Evolutionary conservation across 2,888 invertebrate genomes (phyloP), one percentile per base, ranked within the genome.

Genomic region (Drosophila meridiana): DNA sequence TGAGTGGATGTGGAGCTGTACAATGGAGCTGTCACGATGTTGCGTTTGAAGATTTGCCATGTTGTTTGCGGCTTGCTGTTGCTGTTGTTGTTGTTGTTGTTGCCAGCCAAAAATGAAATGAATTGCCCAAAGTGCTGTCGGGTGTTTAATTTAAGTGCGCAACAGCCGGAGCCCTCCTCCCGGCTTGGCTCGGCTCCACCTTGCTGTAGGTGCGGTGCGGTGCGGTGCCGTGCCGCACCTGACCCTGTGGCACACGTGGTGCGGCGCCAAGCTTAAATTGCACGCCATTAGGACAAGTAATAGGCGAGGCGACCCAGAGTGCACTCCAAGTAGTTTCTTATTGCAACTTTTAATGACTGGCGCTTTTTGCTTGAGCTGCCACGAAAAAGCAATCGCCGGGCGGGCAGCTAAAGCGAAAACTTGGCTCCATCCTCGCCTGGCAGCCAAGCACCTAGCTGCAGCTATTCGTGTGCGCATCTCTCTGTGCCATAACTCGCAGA

Each of bases 131-230:
- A 88, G 87, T 87, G 81, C 86, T 81, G 76, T 47, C 69, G 82
- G 82, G 81, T 86, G 87, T 86, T 85, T 85, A 87, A 85, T 87
- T 84, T 87, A 84, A 87, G 80, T 85, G 84, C 69, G 78, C 73
- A 70, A 69, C 67, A 82, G 66, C 66, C 52, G 43, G 38, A 55
- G 38, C 53, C 58, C 56, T 11, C 7, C 28, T 8, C 14, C 3
- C 56, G 28, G 32, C 30, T 14, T 36, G 20, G 34, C 28, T 11
- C 45, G 11, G 26, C 45, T 11, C n/a, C 6, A 4, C 42, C 9
- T 8, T n/a, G 48, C 43, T 45, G 48, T 36, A 36, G 40, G 11
- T 40, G 14, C n/a, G 30, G 28, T 26, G 53, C 32, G 3, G 20
- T 30, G n/a, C 20, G 20, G 20, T 11, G 20, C 34, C 11, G 30